Percentiles rank a stretch among this genome's conserved stretches.
Evolutionary conservation across 53 echinoderm and acorn worm genomes (phyloP).

Genomic region (Zoroaster sp.): DNA sequence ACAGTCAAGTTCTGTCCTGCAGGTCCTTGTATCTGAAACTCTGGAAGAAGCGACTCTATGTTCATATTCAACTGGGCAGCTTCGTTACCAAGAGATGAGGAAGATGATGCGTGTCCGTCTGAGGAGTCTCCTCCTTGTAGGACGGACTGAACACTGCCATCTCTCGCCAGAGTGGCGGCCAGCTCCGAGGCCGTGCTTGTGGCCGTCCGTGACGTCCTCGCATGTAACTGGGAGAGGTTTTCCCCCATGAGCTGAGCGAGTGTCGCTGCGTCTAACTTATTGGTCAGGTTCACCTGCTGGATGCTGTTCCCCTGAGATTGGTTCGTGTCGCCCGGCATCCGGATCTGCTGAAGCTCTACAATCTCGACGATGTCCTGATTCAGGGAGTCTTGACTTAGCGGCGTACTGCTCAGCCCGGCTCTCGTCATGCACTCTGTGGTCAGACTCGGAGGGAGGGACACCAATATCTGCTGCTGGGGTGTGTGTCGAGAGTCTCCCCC

Average conservation of each 20-base stretch:
- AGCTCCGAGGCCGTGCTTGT: constrained; percentile 26
- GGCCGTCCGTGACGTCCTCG: neutral
- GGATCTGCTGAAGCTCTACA: constrained; percentile 50
- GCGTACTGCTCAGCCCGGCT: neutral
- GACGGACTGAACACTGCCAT: neutral
- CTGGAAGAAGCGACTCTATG: constrained; percentile 31
- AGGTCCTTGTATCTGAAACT: constrained; percentile 9
- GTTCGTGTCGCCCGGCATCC: constrained; percentile 2
- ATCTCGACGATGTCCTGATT: constrained; percentile 50
- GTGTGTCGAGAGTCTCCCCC: neutral
- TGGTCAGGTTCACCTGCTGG: constrained; percentile 54
- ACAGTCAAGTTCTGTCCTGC: constrained; percentile 15
- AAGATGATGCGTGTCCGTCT: neutral
- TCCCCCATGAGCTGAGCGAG: constrained; percentile 39
- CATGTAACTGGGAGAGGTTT: constrained; percentile 18
- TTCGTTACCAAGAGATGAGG: constrained; percentile 13
- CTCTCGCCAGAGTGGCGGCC: constrained; percentile 14
- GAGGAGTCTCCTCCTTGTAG: neutral
- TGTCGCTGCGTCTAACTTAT: constrained; percentile 23
- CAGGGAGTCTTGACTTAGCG: constrained; percentile 37
- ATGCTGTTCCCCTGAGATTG: constrained; percentile 8
- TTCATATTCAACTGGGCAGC: constrained; percentile 36
- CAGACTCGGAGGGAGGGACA: constrained; percentile 60
- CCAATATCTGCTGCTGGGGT: constrained; percentile 60
- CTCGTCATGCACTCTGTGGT: constrained; percentile 51